Base-by-base conservation (phyloP, 2,888 invertebrate genomes). In the Rhorus exstirpatorius region DNA sequence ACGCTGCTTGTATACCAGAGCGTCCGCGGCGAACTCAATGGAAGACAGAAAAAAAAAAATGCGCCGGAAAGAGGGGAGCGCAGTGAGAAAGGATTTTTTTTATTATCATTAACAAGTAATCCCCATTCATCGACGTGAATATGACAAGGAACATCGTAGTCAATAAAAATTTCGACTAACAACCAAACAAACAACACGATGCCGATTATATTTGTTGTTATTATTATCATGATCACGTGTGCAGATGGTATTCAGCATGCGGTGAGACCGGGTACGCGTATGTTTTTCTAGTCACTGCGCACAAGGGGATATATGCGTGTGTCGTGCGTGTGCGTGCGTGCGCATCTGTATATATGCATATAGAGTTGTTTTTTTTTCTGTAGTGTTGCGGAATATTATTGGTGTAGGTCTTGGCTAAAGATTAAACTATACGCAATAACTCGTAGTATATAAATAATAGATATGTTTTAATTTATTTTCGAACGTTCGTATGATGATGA, bases 331-430 rank as follows among this genome's bases (percentile, higher is more conserved):
- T n/a, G 8, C n/a, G n/a, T n/a, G n/a, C n/a, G n/a, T n/a, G n/a
- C n/a, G n/a, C 51, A 6, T 35, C 8, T 35, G 4, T n/a, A 38
- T 24, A 35, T 38, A 38, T 38, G 31, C 24, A 26, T 17, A 49
- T 31, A 49, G 14, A 24, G 14, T 26, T 51, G n/a, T 10, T 19
- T 41, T 24, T 24, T 24, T 70, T 63, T 41, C 31, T 38, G 46
- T 17, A 51, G 19, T 58, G 10, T 72, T 55, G 55, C 10, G 63
- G 58, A 71, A 78, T 31, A 55, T 49, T 76, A 81, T 86, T 86
- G 78, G 75, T 75, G 71, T 83, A 85, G 81, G 85, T 85, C 79
- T 81, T 67, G 85, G 72, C 51, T 51, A 46, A 21, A 6, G 49
- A 19, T 26, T 31, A 38, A 63, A 44, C 46, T 77, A 44, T 31